Percentiles rank a stretch among this genome's conserved stretches.
Conservation (phyloP, 2,888 invertebrate genomes). For the Caenorhabditis japonica region DNA sequence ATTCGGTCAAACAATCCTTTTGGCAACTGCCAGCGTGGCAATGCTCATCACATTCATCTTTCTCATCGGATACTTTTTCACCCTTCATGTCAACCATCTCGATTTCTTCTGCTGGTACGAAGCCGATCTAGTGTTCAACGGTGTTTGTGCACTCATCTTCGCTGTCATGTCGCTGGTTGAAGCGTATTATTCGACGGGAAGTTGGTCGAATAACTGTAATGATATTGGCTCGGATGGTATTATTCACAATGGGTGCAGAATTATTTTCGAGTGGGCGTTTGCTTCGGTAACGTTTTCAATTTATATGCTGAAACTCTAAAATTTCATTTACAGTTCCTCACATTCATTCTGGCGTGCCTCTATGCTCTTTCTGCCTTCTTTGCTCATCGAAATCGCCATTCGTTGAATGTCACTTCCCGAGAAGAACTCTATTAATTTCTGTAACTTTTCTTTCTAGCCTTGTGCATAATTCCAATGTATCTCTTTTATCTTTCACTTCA, state of each 20-base stretch:
- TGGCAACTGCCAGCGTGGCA: slow-evolving; percentile 70
- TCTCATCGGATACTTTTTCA: slow-evolving; percentile 74
- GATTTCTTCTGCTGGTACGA: slow-evolving; percentile 74
- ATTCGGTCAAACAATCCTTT: slow-evolving; percentile 74
- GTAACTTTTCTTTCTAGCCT: background rate
- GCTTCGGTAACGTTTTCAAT: slow-evolving; percentile 68
- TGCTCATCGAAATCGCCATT: slow-evolving; percentile 57
- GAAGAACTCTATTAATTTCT: slow-evolving; percentile 32
- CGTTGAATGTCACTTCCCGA: slow-evolving; percentile 18
- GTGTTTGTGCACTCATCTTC: slow-evolving; percentile 64
- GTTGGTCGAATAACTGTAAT: slow-evolving; percentile 77
- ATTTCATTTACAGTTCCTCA: slow-evolving; percentile 40
- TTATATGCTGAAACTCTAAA: too few species aligned
- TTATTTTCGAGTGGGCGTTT: slow-evolving; percentile 75
- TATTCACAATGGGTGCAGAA: slow-evolving; percentile 74
- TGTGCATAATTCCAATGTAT: slow-evolving; percentile 29
- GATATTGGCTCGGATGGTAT: slow-evolving; percentile 74
- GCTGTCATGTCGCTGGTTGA: slow-evolving; percentile 70
- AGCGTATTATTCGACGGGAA: slow-evolving; percentile 74
- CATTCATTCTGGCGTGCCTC: slow-evolving; percentile 28
- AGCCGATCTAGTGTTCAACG: slow-evolving; percentile 71
- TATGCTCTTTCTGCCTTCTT: slow-evolving; percentile 59
- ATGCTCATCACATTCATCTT: slow-evolving; percentile 75
- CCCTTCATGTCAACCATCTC: slow-evolving; percentile 69
- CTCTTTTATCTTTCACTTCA: slow-evolving; percentile 1